Conservation (phyloP, 2,113 vertebrate genomes). For the Condylura cristata region DNA sequence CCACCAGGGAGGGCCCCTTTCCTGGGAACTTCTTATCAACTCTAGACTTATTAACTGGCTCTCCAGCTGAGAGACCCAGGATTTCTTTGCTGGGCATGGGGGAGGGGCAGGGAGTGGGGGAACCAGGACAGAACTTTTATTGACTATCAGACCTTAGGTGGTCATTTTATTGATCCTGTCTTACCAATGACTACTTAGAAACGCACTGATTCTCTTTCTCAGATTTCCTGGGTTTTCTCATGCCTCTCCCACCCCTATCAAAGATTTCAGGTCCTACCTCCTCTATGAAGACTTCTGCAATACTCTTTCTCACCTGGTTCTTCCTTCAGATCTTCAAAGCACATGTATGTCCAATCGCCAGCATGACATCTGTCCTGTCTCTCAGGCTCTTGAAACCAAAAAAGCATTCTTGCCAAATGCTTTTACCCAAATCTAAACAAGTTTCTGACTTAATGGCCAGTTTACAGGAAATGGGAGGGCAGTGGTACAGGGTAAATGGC, state of each 20-base stretch:
- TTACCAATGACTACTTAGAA: background rate
- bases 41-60: background rate
- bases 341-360: background rate
- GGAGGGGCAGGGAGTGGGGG: too few species aligned
- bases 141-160: background rate
- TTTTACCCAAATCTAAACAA: background rate
- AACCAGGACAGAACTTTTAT: background rate
- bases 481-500: background rate
- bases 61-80: background rate
- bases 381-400: background rate
- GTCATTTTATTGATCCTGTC: conserved; percentile 1
- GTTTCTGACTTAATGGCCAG: background rate
- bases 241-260: background rate
- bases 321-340: background rate
- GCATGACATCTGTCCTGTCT: background rate
- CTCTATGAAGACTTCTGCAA: background rate
- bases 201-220: background rate
- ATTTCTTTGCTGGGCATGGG: fast-evolving
- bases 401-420: background rate
- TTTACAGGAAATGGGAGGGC: background rate
- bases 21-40: background rate
- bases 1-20: too few species aligned
- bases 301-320: background rate
- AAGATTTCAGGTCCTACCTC: background rate
- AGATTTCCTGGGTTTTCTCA: background rate